A percentile compares a stretch with the other conserved stretches of the same genome.
Conservation (phyloP, 2,888 invertebrate genomes). For the Aquatica leii region DNA sequence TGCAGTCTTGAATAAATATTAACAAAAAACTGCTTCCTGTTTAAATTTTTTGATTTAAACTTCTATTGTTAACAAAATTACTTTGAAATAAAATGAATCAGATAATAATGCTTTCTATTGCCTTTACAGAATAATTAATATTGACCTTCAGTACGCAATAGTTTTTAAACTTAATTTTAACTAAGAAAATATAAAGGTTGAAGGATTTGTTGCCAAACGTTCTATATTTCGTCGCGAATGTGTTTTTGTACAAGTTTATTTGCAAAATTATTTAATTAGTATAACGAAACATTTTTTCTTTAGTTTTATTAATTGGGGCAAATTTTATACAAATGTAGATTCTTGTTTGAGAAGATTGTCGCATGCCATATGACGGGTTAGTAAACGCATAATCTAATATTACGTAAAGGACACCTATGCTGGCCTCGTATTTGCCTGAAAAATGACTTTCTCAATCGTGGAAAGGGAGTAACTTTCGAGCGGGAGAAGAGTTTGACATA, state of each 20-base stretch:
- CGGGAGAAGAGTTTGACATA: conserved; percentile 55
- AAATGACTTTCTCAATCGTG: conserved; percentile 57
- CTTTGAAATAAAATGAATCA: not conserved
- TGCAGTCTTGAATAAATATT: too few species aligned
- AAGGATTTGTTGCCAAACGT: conserved; percentile 9
- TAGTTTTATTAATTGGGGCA: too few species aligned
- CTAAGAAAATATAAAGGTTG: conserved; percentile 1
- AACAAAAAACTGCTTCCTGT: too few species aligned
- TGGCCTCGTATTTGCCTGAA: conserved; percentile 42
- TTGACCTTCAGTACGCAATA: conserved; percentile 6
- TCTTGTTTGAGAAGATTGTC: not conserved
- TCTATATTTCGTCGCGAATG: too few species aligned
- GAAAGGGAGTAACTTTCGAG: conserved; percentile 50
- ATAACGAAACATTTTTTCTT: too few species aligned
- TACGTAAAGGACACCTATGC: conserved; percentile 56
- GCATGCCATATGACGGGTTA: conserved; percentile 28
- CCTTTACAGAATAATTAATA: conserved; percentile 12
- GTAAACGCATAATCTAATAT: conserved; percentile 44
- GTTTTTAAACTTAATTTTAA: not conserved
- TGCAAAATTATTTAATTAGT: too few species aligned
- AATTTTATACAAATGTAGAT: too few species aligned
- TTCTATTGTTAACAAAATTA: too few species aligned
- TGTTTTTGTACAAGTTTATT: too few species aligned
- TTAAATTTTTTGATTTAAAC: too few species aligned
- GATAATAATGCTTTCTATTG: conserved; percentile 2